phyloP scores from a whole-genome alignment of 2,113 vertebrate species.

The Etheostoma spectabile region DNA sequence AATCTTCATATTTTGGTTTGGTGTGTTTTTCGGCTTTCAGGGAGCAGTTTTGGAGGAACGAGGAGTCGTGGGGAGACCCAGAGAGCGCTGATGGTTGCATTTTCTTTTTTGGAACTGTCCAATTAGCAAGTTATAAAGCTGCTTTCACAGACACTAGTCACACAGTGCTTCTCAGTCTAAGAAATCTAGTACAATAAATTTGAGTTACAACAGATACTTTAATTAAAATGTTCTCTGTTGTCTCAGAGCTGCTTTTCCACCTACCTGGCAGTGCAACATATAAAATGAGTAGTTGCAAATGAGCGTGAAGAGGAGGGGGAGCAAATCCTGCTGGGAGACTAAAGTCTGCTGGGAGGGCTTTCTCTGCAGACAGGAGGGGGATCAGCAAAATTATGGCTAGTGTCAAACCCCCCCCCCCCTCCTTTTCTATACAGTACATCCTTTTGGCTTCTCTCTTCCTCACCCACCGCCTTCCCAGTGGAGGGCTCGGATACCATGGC shows the following conservation, averaged over 20 bases:
- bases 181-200: too few species aligned
- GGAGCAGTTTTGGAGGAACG: not conserved
- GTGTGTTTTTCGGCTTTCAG: not conserved
- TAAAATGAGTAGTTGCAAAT: too few species aligned
- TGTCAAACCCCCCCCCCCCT: constrained; percentile 12
- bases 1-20: too few species aligned
- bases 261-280: not conserved
- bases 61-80: not conserved
- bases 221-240: too few species aligned
- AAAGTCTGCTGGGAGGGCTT: constrained; percentile 16
- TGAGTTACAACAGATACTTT: too few species aligned
- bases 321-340: not conserved
- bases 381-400: constrained; percentile 41
- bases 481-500: constrained; percentile 63
- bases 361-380: constrained; percentile 26
- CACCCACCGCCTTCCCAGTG: constrained; percentile 21
- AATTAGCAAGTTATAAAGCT: too few species aligned
- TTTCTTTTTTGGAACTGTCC: not conserved
- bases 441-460: constrained; percentile 21
- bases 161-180: too few species aligned
- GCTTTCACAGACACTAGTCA: too few species aligned
- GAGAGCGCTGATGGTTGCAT: not conserved
- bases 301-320: not conserved
- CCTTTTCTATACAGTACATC: constrained; percentile 46
- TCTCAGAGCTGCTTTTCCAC: not conserved